A percentile compares a stretch with the other conserved stretches of the same genome.
Evolutionary conservation across 2,113 vertebrate species (phyloP).

Genomic region (Crotophaga sulcirostris): DNA sequence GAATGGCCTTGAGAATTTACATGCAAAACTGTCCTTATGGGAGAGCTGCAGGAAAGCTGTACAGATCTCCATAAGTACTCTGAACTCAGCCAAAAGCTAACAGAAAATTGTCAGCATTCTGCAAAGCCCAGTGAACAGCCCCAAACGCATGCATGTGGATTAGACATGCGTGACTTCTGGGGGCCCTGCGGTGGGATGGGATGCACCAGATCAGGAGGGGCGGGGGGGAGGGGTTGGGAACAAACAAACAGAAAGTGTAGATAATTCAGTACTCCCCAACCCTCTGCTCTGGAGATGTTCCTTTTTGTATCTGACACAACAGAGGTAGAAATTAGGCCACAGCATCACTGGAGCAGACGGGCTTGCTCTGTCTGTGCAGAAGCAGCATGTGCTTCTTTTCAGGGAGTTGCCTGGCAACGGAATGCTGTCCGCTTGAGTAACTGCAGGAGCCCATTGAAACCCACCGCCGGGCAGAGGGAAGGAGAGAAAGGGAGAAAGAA

Average conservation of each 20-base stretch:
- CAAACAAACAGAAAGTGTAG: slow-evolving; percentile 31
- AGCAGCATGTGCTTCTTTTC: slow-evolving; percentile 50
- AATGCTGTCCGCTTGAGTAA: slow-evolving; percentile 67
- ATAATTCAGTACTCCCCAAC: slow-evolving; percentile 52
- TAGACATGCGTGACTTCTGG: slow-evolving; percentile 47
- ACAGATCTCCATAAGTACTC: not conserved
- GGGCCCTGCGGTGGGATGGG: slow-evolving; percentile 11
- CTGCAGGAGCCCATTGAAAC: slow-evolving; percentile 62
- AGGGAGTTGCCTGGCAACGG: slow-evolving; percentile 73
- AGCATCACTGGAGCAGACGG: slow-evolving; percentile 63
- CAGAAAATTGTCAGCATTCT: slow-evolving; percentile 36
- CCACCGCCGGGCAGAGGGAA: slow-evolving; percentile 4
- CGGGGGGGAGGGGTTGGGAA: too few species aligned
- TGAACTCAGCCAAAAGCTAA: slow-evolving; percentile 59
- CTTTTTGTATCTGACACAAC: slow-evolving; percentile 68
- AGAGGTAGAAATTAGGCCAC: slow-evolving; percentile 71
- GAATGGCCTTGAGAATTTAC: slow-evolving; percentile 53
- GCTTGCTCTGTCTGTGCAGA: slow-evolving; percentile 62
- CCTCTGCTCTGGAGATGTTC: slow-evolving; percentile 46
- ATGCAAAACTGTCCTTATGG: not conserved
- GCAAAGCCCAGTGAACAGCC: slow-evolving; percentile 17
- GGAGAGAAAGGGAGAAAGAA: slow-evolving; percentile 2
- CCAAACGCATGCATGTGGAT: not conserved
- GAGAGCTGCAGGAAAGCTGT: slow-evolving; percentile 30
- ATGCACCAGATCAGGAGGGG: not conserved